These are phyloP conservation scores for Scolopax rusticola DNA, from an alignment of 2,797 vertebrate genomes.

Conservation along the genomic window DNA sequence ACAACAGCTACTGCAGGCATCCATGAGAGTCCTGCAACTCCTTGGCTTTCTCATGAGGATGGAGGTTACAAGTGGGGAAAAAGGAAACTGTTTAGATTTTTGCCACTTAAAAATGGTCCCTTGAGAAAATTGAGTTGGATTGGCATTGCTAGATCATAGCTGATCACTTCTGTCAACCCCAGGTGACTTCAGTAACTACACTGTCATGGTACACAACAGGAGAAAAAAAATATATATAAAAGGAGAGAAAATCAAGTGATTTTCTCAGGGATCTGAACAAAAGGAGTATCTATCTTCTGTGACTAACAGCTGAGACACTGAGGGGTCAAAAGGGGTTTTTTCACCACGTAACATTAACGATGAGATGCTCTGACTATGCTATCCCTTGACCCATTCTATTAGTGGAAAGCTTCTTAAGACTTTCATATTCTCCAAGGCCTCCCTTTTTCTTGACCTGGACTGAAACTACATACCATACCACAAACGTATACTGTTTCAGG, in stretches of 20 bases:
- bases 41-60: not conserved
- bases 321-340: constrained; percentile 46
- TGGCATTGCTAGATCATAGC: not conserved
- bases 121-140: not conserved
- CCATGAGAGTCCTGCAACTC: not conserved
- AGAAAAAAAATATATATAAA: not conserved
- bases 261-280: not conserved
- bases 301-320: not conserved
- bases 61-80: not conserved
- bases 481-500: constrained; percentile 60
- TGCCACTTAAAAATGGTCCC: not conserved
- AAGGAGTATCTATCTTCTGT: not conserved
- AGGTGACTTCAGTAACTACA: not conserved
- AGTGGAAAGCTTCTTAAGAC: constrained; percentile 61
- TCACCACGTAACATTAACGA: constrained; percentile 52
- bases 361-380: not conserved
- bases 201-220: accelerated
- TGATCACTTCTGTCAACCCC: not conserved
- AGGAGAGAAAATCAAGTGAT: not conserved
- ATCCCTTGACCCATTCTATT: constrained; percentile 70
- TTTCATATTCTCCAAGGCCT: constrained; percentile 76
- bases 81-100: not conserved
- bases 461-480: constrained; percentile 74
- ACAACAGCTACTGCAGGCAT: not conserved
- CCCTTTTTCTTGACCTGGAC: constrained; percentile 71